Evolutionary conservation across 92 coral and sea anemone species (phyloP).

Genomic region (Palythoa caribaeorum): DNA sequence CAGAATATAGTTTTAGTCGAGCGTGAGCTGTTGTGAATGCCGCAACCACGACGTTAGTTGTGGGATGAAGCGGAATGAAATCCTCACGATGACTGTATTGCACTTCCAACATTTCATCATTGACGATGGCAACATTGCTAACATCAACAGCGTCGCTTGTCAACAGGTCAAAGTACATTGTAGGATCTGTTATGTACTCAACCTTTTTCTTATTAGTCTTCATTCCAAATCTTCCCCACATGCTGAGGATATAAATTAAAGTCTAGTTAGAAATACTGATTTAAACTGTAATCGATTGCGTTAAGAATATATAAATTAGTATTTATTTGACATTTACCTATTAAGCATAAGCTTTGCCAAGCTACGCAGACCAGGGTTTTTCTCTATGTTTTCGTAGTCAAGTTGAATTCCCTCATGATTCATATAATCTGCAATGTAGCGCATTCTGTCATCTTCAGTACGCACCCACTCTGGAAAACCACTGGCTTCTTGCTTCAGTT

Average conservation of each 20-base stretch:
- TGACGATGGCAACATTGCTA: conserved; percentile 24
- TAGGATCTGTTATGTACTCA: conserved; percentile 35
- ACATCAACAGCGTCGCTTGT: conserved; percentile 2
- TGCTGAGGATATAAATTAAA: not conserved
- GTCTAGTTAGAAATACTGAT: not conserved
- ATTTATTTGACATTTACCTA: conserved; percentile 14
- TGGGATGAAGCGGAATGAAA: conserved; percentile 18
- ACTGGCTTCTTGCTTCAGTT: conserved; percentile 54
- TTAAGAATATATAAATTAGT: not conserved
- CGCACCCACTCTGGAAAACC: conserved; percentile 30
- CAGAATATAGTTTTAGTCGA: conserved; percentile 48
- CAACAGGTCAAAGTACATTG: conserved; percentile 33
- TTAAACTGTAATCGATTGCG: not conserved
- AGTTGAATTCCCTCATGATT: conserved; percentile 43
- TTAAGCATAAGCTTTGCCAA: conserved; percentile 51
- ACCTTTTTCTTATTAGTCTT: conserved; percentile 21
- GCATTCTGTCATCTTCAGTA: conserved; percentile 31
- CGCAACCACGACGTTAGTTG: conserved; percentile 54
- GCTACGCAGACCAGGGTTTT: conserved; percentile 45
- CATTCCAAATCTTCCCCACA: conserved; percentile 69
- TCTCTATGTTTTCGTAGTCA: conserved; percentile 30
- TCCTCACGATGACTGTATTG: conserved; percentile 31
- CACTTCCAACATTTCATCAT: conserved; percentile 41
- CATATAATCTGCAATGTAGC: conserved; percentile 42
- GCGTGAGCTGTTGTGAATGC: conserved; percentile 59